Evolutionary conservation across 53 echinoderm and acorn worm genomes (phyloP).

Genomic region (Arbacia lixula): DNA sequence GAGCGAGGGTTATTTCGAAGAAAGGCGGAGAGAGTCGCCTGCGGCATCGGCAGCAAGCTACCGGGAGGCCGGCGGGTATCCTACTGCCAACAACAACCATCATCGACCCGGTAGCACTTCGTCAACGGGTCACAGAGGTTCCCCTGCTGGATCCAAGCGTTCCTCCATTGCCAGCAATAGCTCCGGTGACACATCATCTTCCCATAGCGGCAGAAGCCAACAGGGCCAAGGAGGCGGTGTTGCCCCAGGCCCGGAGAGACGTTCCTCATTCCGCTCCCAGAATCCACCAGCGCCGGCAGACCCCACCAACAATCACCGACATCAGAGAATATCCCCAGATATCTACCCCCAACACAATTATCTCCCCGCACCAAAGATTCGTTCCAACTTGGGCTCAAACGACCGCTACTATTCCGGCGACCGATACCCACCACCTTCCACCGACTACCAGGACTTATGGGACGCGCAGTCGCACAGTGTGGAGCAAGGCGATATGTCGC

Average conservation of each 20-base stretch:
- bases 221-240: not conserved
- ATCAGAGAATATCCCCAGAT: slow-evolving; percentile 29
- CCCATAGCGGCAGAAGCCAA: slow-evolving; percentile 61
- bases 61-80: too few relatives aligned
- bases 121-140: slow-evolving; percentile 46
- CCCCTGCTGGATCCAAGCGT: slow-evolving; percentile 71
- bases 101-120: slow-evolving; percentile 39
- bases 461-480: slow-evolving; percentile 28
- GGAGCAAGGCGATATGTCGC: slow-evolving; percentile 51
- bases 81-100: not conserved
- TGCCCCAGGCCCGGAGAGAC: not conserved
- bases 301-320: not conserved
- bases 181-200: slow-evolving; percentile 62
- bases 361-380: slow-evolving; percentile 46
- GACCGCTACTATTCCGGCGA: not conserved
- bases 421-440: slow-evolving; percentile 10
- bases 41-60: not conserved
- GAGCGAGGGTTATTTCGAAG: not conserved
- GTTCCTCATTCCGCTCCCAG: not conserved
- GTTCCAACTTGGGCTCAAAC: slow-evolving; percentile 21
- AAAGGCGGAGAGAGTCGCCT: slow-evolving; percentile 22
- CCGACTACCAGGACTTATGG: slow-evolving; percentile 52
- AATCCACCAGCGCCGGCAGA: not conserved
- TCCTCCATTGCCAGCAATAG: slow-evolving; percentile 76
- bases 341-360: slow-evolving; percentile 17